Percentiles rank a stretch among this genome's conserved stretches.
phyloP scores from a whole-genome alignment of 1,140 invertebrate genomes.

The Lucilia sericata region DNA sequence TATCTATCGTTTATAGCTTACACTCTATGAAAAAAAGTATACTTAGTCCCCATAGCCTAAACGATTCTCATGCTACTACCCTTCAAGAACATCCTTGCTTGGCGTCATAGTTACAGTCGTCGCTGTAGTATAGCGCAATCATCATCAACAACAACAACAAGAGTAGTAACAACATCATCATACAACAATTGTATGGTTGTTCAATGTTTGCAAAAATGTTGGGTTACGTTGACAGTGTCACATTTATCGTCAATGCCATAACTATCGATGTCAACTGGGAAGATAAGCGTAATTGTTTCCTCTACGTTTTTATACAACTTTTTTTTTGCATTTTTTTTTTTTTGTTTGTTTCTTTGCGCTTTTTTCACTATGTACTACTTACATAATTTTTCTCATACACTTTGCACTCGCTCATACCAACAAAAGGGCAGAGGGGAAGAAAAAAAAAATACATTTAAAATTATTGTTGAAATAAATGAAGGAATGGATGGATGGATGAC shows the following conservation, averaged over 20 bases:
- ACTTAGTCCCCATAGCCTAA: too few species aligned
- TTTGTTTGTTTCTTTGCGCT: neutral
- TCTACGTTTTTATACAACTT: neutral
- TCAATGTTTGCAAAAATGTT: constrained; percentile 6
- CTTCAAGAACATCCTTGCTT: neutral
- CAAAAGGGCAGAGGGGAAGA: neutral
- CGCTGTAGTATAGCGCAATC: neutral
- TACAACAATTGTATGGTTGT: constrained; percentile 10
- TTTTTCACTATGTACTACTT: neutral
- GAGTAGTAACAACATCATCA: neutral
- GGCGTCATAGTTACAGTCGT: neutral
- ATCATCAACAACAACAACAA: neutral
- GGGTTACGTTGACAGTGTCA: constrained; percentile 32
- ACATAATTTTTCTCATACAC: too few species aligned
- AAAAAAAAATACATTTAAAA: neutral
- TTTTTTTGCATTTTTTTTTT: neutral
- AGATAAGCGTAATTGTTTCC: constrained; percentile 44
- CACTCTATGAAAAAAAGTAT: too few species aligned
- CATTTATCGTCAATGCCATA: constrained; percentile 40
- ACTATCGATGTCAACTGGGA: constrained; percentile 43
- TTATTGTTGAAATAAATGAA: neutral
- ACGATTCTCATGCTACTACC: too few species aligned
- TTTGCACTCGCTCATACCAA: neutral
- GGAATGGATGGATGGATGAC: neutral
- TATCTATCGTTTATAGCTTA: too few species aligned